Conservation (phyloP, 2,797 vertebrate genomes). For the Numenius phaeopus region DNA sequence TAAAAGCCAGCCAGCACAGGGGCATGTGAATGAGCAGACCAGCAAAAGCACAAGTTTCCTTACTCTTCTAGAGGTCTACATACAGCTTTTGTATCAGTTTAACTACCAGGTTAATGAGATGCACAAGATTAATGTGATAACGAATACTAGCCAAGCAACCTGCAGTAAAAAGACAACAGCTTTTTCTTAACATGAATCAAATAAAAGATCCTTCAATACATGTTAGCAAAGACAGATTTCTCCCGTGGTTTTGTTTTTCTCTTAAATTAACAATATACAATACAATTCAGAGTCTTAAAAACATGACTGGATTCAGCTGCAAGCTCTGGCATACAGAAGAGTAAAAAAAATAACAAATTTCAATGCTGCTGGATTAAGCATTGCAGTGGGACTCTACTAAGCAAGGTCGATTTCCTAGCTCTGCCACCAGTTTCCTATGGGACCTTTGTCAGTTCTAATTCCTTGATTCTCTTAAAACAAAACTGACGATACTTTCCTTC, state of each 20-base stretch:
- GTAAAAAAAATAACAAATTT: background rate
- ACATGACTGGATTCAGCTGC: background rate
- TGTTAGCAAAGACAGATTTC: background rate
- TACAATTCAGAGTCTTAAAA: background rate
- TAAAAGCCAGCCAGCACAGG: background rate
- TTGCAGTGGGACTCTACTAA: background rate
- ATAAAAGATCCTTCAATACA: background rate
- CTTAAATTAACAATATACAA: background rate
- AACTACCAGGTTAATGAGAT: background rate
- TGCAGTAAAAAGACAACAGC: background rate
- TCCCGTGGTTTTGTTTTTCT: background rate
- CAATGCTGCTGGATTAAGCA: background rate
- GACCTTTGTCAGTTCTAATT: background rate
- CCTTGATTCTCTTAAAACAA: background rate
- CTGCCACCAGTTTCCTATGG: background rate
- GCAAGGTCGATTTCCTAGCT: background rate
- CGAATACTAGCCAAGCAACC: background rate
- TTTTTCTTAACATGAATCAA: background rate
- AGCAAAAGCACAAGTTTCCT: background rate
- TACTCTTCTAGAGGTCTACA: background rate
- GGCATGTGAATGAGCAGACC: rapidly evolving
- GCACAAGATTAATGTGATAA: background rate
- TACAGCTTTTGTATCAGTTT: background rate
- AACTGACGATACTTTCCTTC: background rate
- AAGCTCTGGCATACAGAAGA: background rate